Evolutionary conservation across 53 echinoderm and acorn worm species (phyloP), one percentile per base, ranked within the genome.

Genomic region (Actinopyga echinites): DNA sequence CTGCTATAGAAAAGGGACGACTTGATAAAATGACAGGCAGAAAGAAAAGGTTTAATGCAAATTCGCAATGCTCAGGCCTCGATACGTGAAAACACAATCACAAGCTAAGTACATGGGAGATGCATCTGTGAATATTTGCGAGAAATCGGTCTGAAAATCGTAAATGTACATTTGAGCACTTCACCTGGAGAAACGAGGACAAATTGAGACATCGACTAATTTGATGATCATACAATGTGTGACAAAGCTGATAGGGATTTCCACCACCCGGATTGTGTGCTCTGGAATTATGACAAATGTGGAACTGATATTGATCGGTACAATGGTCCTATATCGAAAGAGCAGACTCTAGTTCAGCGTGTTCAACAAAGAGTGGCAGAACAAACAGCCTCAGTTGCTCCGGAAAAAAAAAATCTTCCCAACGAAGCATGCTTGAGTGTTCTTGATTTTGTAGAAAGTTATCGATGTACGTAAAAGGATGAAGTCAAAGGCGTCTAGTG

Each of bases 331-430:
- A 61, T 82, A 15, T 7, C 36, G 64, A 21, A n/a, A 36, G 20
- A 30, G 34, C 36, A 32, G 8, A 32, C 12, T n/a, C n/a, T n/a
- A n/a, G n/a, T n/a, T 3, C 29, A 63, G 44, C 23, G 33, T 40
- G 13, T 82, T 87, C 34, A 61, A 73, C 52, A 87, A 87, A 43
- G 87, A 82, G 22, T 87, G 87, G 87, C 82, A 87, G 53, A 82
- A 87, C 38, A 6, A 1, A 6, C 87, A 87, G 11, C 29, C 43
- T 2, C 45, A 74, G 52, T 45, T 3, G 4, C 49, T 74, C 2
- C 74, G 74, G 12, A n/a, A n/a, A n/a, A n/a, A n/a, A 23, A 15
- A 6, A 74, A 74, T 45, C 15, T 74, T 21, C 74, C 55, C 6
- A 26, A 74, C 42, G 53, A 74, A 9, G 5, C 49, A 23, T 74